These are phyloP conservation scores for Girardinus metallicus DNA, from an alignment of 2,797 vertebrate genomes.

Conservation along the genomic window DNA sequence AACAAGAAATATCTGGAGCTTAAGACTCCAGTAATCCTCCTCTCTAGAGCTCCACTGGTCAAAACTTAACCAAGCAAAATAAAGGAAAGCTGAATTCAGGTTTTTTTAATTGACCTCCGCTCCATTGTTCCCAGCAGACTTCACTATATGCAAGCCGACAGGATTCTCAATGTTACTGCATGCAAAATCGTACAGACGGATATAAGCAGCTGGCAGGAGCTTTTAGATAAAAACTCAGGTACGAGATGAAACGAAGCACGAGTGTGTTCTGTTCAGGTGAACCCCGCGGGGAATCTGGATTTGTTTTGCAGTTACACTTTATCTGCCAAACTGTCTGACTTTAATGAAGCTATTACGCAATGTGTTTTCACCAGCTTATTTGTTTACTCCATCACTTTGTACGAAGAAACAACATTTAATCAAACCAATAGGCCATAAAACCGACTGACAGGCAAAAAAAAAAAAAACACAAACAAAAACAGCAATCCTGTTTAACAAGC, in stretches of 20 bases:
- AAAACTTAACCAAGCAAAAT: constrained; percentile 60
- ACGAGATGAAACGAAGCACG: constrained; percentile 45
- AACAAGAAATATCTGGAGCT: constrained; percentile 66
- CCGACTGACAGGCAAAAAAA: constrained; percentile 46
- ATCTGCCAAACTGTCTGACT: constrained; percentile 44
- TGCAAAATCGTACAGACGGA: constrained; percentile 15
- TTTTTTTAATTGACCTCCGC: constrained; percentile 36
- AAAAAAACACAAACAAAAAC: constrained; percentile 24
- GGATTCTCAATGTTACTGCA: constrained; percentile 17
- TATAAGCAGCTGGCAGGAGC: constrained; percentile 9
- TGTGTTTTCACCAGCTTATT: constrained; percentile 44
- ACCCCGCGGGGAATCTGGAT: constrained; percentile 42
- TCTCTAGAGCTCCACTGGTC: constrained; percentile 61
- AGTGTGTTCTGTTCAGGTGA: constrained; percentile 42
- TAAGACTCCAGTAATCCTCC: constrained; percentile 67
- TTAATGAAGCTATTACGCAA: constrained; percentile 58
- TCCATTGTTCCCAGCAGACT: constrained; percentile 18
- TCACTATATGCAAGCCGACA: constrained; percentile 22
- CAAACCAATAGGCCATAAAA: constrained; percentile 64
- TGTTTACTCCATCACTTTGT: constrained; percentile 44
- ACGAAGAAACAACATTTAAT: constrained; percentile 49
- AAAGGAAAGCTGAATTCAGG: constrained; percentile 42
- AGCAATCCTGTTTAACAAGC: constrained; percentile 27
- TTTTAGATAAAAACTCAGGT: constrained; percentile 16
- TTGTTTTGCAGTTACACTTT: constrained; percentile 51